These are phyloP conservation scores for Harpagifer antarcticus DNA, from an alignment of 2,797 vertebrate species.

Conservation along the genomic window DNA sequence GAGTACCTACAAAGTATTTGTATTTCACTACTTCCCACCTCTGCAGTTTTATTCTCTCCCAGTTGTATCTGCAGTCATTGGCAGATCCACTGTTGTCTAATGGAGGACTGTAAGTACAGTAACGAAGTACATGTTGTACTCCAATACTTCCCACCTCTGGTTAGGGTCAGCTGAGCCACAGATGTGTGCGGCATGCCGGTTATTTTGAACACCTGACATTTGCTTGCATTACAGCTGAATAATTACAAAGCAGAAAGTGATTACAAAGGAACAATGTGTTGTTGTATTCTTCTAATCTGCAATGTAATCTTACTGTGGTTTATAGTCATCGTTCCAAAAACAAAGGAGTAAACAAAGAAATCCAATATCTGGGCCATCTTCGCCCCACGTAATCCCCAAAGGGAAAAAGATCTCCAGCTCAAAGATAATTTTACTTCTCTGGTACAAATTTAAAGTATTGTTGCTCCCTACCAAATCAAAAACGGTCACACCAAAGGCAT, in stretches of 20 bases:
- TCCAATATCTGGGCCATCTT: constrained; percentile 33
- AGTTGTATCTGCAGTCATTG: too few relatives aligned
- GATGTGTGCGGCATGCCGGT: not conserved
- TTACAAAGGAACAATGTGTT: constrained; percentile 20
- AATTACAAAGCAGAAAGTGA: not conserved
- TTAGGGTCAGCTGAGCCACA: not conserved
- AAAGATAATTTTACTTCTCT: constrained; percentile 40
- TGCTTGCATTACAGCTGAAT: not conserved
- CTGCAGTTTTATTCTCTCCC: too few relatives aligned
- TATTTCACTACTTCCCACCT: too few relatives aligned
- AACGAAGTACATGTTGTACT: too few relatives aligned
- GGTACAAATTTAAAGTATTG: constrained; percentile 27
- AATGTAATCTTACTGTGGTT: constrained; percentile 22
- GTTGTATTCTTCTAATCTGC: constrained; percentile 13
- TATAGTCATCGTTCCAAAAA: constrained; percentile 20
- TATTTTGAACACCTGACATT: not conserved
- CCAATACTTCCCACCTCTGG: too few relatives aligned
- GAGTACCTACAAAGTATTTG: too few relatives aligned
- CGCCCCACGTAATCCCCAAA: constrained; percentile 42
- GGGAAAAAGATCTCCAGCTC: constrained; percentile 39
- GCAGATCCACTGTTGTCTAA: too few relatives aligned
- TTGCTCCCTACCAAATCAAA: constrained; percentile 5
- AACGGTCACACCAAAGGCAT: not conserved
- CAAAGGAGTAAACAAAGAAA: constrained; percentile 27
- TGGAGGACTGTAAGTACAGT: too few relatives aligned